Base-by-base conservation (phyloP, 2,113 vertebrate genomes). In the Thamnophis sirtalis region DNA sequence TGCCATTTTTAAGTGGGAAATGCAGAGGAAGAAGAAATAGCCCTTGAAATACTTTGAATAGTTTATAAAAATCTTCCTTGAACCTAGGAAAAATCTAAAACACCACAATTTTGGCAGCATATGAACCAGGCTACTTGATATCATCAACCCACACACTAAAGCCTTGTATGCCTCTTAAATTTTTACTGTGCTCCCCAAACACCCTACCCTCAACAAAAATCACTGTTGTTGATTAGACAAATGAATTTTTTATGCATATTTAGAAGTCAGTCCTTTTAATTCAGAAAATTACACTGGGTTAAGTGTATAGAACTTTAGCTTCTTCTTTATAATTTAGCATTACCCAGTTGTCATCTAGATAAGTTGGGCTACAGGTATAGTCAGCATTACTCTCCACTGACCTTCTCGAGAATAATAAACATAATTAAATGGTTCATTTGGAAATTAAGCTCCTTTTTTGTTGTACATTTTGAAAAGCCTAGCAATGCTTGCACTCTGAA, bases 391-490 rank as follows among this genome's bases (percentile, higher is more conserved):
- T 88, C n/a, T 88, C 8, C 51, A 93, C 8, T 92, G 54, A 33
- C 0, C 0, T 87, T 89, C 92, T 53, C 58, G 22, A 93, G 90
- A 91, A 93, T 86, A 3, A 92, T 85, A 92, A 87, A 22, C 28
- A 73, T 73, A 73, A 73, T 73, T 73, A 73, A 80, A 43, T 93
- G 24, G 51, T 93, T 19, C 22, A 90, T 26, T 21, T 87, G 91
- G 51, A 50, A 86, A 53, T 90, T 38, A 92, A 94, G 60, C 73
- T 53, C 24, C 26, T 85, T 11, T 22, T 55, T 21, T 86, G 28
- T 60, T 90, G 53, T 90, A 87, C 1, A 60, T 50, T 9, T 84
- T 2, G 11, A 80, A 88, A 10, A 93, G 1, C 6, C 87, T 58
- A 90, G 55, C 38, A 93, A 86, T 5, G 89, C 26, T 21, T 7